Evolutionary conservation across 2,113 vertebrate species (phyloP).

Genomic region (Carassius auratus): DNA sequence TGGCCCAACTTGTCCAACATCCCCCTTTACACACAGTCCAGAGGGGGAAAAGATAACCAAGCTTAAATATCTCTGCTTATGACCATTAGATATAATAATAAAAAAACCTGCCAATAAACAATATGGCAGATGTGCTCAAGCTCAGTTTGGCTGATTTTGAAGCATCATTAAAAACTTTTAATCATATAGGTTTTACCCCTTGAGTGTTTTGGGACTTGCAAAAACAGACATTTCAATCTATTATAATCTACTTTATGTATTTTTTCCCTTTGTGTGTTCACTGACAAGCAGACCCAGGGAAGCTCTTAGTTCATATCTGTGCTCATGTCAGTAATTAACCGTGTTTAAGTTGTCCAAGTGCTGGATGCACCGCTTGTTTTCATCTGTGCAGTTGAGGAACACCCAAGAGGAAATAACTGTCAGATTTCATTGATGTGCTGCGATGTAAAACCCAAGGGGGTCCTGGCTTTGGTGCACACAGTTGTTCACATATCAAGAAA

Average conservation of each 20-base stretch:
- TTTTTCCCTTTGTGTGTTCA: slow-evolving; percentile 59
- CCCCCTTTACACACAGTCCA: slow-evolving; percentile 74
- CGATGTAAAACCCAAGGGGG: not conserved
- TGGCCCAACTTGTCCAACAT: slow-evolving; percentile 77
- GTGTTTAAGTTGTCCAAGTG: slow-evolving; percentile 56
- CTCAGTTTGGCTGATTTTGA: slow-evolving; percentile 4
- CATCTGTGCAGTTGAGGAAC: slow-evolving; percentile 49
- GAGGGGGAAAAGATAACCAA: not conserved
- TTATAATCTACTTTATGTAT: not conserved
- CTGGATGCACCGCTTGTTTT: slow-evolving; percentile 52
- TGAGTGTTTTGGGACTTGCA: slow-evolving; percentile 8
- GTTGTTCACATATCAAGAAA: not conserved
- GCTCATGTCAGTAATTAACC: slow-evolving; percentile 63
- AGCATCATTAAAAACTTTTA: slow-evolving; percentile 26
- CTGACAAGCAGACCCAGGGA: slow-evolving; percentile 57
- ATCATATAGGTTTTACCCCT: not conserved
- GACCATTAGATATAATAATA: not conserved
- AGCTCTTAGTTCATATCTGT: slow-evolving; percentile 55
- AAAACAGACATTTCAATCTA: not conserved
- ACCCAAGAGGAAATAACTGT: slow-evolving; percentile 27
- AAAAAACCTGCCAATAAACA: not conserved
- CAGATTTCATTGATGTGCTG: slow-evolving; percentile 28
- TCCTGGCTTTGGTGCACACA: slow-evolving; percentile 12
- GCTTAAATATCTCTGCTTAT: not conserved
- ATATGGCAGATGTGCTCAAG: not conserved